These are phyloP conservation scores for Mimumesa dahlbomi DNA, from an alignment of 2,888 invertebrate species.

Conservation along the genomic window DNA sequence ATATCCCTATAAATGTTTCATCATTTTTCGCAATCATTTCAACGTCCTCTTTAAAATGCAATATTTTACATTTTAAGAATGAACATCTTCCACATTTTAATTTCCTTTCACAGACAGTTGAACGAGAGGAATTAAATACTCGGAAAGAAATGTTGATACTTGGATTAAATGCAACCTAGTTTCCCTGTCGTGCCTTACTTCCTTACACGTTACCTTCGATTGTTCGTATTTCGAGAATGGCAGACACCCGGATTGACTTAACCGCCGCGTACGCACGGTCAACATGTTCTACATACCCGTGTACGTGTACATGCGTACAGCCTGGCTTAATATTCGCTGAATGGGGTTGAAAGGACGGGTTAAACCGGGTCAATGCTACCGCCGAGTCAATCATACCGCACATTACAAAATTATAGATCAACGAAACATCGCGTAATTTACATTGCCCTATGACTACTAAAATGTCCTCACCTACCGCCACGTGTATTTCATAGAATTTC, in stretches of 20 bases:
- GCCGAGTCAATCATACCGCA: conserved; percentile 33
- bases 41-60: too few relatives aligned
- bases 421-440: conserved; percentile 11
- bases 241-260: conserved; percentile 54
- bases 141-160: too few relatives aligned
- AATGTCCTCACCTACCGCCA: neutral
- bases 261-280: conserved; percentile 55
- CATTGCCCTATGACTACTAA: neutral
- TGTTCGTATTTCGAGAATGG: conserved; percentile 52
- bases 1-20: too few relatives aligned
- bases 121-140: too few relatives aligned
- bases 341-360: conserved; percentile 39
- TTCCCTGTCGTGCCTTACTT: conserved; percentile 42
- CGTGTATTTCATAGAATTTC: neutral
- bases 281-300: conserved; percentile 47
- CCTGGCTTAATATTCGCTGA: conserved; percentile 50
- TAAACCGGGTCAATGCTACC: conserved; percentile 45
- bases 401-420: conserved; percentile 37
- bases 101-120: too few relatives aligned
- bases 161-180: conserved; percentile 45
- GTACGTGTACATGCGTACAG: conserved; percentile 38
- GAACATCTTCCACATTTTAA: too few relatives aligned
- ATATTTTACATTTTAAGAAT: too few relatives aligned
- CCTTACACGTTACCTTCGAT: conserved; percentile 44
- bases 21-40: too few relatives aligned